These are phyloP conservation scores for Epinotia demarniana DNA, from an alignment of 2,888 invertebrate genomes.

Conservation along the genomic window DNA sequence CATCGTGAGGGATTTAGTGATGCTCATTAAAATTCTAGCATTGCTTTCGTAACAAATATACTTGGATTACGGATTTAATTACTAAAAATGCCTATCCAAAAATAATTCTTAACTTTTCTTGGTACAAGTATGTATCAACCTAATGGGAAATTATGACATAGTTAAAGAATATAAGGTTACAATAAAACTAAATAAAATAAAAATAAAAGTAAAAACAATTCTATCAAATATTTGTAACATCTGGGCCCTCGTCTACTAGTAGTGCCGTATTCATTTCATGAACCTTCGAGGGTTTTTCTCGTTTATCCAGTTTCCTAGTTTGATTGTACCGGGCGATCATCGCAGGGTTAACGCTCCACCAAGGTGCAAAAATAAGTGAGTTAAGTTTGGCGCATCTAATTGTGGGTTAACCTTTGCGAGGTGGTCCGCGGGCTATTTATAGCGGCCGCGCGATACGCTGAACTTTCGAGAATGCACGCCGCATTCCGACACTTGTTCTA, in stretches of 20 bases:
- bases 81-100: not conserved
- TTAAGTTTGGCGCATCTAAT: conserved; percentile 79
- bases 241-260: too few species aligned
- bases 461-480: conserved; percentile 66
- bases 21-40: conserved; percentile 46
- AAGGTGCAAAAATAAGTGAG: conserved; percentile 73
- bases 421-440: conserved; percentile 70
- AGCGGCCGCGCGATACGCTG: conserved; percentile 54
- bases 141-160: not conserved
- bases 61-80: conserved; percentile 8
- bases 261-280: too few species aligned
- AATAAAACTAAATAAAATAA: too few species aligned
- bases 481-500: conserved; percentile 49
- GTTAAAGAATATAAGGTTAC: too few species aligned
- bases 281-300: too few species aligned
- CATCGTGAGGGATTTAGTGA: conserved; percentile 41
- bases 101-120: not conserved
- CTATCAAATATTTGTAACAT: not conserved
- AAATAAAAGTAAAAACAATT: too few species aligned
- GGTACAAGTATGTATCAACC: not conserved
- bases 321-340: conserved; percentile 11
- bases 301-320: not conserved
- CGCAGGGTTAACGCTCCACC: conserved; percentile 55
- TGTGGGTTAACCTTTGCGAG: conserved; percentile 77
- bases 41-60: conserved; percentile 13